Evolutionary conservation across 2,113 vertebrate species (phyloP).

Genomic region (Paramisgurnus dabryanus): DNA sequence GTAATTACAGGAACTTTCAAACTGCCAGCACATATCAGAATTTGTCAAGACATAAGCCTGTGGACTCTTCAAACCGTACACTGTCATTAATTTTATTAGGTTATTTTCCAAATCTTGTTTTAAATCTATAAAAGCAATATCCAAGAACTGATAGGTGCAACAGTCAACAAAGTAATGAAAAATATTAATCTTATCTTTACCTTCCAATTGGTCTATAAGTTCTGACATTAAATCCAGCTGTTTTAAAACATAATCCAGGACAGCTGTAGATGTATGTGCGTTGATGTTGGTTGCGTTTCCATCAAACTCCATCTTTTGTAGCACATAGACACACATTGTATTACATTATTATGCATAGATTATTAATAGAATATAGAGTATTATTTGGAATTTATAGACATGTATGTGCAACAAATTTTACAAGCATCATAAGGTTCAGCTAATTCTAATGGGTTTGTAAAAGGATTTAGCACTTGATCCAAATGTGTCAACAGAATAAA

Average conservation of each 20-base stretch:
- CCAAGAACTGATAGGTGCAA: background rate
- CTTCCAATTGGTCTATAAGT: conserved; percentile 62
- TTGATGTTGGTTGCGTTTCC: conserved; percentile 24
- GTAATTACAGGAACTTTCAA: conserved; percentile 53
- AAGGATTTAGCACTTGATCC: background rate
- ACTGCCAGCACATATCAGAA: conserved; percentile 56
- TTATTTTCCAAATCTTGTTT: conserved; percentile 29
- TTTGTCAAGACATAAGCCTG: conserved; percentile 2
- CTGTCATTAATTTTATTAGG: background rate
- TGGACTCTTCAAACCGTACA: background rate
- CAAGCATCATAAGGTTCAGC: background rate
- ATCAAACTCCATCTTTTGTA: conserved; percentile 66
- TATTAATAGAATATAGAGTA: too few species aligned
- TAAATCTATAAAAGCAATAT: background rate
- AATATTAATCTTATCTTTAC: conserved; percentile 52
- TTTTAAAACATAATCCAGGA: conserved; percentile 62
- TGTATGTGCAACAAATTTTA: background rate
- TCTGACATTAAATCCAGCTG: conserved; percentile 62
- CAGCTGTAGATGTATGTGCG: background rate
- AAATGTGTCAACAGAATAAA: background rate
- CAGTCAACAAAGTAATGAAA: background rate
- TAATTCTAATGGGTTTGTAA: background rate
- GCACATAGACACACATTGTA: background rate
- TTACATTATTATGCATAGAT: too few species aligned
- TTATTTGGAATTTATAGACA: too few species aligned